A percentile compares a stretch with the other conserved stretches of the same genome.
These are phyloP conservation scores for Polypedilum pembai DNA, from an alignment of 1,140 invertebrate genomes.

Conservation along the genomic window DNA sequence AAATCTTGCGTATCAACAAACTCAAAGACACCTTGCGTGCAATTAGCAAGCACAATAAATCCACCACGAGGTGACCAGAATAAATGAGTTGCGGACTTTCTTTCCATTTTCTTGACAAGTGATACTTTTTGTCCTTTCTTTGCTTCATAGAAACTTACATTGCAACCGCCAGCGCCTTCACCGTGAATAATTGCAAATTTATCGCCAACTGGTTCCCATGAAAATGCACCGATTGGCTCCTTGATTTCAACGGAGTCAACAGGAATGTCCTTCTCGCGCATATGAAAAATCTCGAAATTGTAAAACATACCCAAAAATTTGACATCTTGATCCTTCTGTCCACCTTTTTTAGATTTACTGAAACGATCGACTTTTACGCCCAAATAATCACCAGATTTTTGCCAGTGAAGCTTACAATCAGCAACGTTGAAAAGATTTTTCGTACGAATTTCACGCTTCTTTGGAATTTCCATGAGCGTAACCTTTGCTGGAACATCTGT, in stretches of 20 bases:
- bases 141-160: conserved; percentile 90
- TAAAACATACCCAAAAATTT: conserved; percentile 98
- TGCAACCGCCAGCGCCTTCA: conserved; percentile 71
- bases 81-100: conserved; percentile 84
- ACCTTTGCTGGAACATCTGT: conserved; percentile 83
- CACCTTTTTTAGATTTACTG: conserved; percentile 79
- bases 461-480: conserved; percentile 75
- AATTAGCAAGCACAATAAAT: conserved; percentile 83
- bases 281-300: conserved; percentile 99
- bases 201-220: conserved; percentile 94
- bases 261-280: conserved; percentile 95
- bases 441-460: conserved; percentile 83
- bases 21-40: conserved; percentile 83
- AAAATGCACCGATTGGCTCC: conserved; percentile 89
- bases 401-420: conserved; percentile 98
- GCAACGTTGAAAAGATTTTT: conserved; percentile 98
- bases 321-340: conserved; percentile 71
- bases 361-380: conserved; percentile 98
- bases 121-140: conserved; percentile 80
- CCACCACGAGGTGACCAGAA: conserved; percentile 97
- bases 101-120: conserved; percentile 82
- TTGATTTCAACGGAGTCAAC: conserved; percentile 95
- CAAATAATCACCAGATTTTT: conserved; percentile 94
- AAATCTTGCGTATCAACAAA: conserved; percentile 94
- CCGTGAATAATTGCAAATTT: conserved; percentile 97